Base-by-base conservation (phyloP, 2,113 vertebrate genomes). In the Phalacrocorax pelagicus region DNA sequence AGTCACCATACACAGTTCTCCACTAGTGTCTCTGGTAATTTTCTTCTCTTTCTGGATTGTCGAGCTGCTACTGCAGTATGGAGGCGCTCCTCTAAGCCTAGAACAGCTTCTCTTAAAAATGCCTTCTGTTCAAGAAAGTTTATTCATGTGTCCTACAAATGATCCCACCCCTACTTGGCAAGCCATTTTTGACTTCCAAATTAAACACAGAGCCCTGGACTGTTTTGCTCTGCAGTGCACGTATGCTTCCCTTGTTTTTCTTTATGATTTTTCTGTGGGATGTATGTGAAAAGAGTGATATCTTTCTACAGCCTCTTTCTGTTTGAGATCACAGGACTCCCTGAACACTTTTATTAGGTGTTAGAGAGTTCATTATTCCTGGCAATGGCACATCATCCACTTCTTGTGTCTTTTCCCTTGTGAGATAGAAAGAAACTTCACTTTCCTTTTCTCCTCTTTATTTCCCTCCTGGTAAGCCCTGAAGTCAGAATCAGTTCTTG, bases 401-500 rank as follows among this genome's bases (percentile, higher is more conserved):
- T 86, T 85, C 24, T 90, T 77, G 44, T 38, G 9, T 42, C 51
- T 80, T 92, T 77, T 73, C 82, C 71, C 63, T 69, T 0, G 0
- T 51, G 62, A 88, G n/a, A 52, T 2, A 44, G 62, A 66, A 79
- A 74, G 26, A 86, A 81, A 69, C 61, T 79, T 71, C 47, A 34
- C 81, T 92, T 91, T 84, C n/a, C 34, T 82, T 84, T 83, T 86
- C 52, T 85, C 49, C 27, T 87, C 55, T 63, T 86, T 69, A 42
- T 77, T 93, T 95, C 62, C 54, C 82, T 93, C 58, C 59, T 58
- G 62, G 74, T 66, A 36, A 92, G 34, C 54, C 88, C 88, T 80
- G 54, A 85, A 92, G 58, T 73, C 86, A 83, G 63, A 10, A 62
- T 36, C 58, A 3, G 8, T 38, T 88, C 88, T 88, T 85, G 74